Conservation (phyloP, 1,140 invertebrate genomes). For the Conus betulinus region DNA sequence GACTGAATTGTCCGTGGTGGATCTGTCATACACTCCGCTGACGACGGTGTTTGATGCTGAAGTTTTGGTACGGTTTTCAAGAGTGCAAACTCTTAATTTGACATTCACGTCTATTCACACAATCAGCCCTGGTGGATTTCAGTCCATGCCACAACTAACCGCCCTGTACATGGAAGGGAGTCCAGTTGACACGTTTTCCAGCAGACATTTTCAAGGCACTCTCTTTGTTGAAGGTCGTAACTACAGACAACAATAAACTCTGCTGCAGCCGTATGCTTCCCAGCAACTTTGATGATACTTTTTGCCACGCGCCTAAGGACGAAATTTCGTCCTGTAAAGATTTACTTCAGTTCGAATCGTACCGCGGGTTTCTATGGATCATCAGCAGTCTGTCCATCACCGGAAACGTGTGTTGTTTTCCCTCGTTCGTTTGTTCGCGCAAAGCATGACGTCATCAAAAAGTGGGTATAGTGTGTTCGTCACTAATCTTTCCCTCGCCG, state of each 20-base stretch:
- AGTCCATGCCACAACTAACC: not conserved
- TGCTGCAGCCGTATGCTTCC: conserved; percentile 50
- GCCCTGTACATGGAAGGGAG: not conserved
- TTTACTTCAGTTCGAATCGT: conserved; percentile 44
- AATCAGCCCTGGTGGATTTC: not conserved
- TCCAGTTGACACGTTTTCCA: not conserved
- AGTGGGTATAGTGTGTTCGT: conserved; percentile 50
- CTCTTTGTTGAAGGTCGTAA: conserved; percentile 12
- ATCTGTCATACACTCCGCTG: conserved; percentile 4
- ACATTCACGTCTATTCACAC: not conserved
- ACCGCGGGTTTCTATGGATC: no score
- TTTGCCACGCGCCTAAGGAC: conserved; percentile 36
- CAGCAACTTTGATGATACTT: not conserved
- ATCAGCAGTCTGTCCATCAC: no score
- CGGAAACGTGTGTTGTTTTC: no score
- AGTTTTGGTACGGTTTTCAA: not conserved
- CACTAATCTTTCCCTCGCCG: conserved; percentile 44
- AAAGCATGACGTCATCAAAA: no score
- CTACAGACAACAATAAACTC: conserved; percentile 44
- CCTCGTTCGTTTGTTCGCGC: no score
- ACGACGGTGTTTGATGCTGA: not conserved
- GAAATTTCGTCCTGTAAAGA: conserved; percentile 58
- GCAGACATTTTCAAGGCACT: not conserved
- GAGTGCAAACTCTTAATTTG: conserved; percentile 6
- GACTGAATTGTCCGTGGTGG: not conserved